A percentile compares a stretch with the other conserved stretches of the same genome.
Conservation (phyloP, 2,888 invertebrate species). For the Hirtodrosophila alboralis region DNA sequence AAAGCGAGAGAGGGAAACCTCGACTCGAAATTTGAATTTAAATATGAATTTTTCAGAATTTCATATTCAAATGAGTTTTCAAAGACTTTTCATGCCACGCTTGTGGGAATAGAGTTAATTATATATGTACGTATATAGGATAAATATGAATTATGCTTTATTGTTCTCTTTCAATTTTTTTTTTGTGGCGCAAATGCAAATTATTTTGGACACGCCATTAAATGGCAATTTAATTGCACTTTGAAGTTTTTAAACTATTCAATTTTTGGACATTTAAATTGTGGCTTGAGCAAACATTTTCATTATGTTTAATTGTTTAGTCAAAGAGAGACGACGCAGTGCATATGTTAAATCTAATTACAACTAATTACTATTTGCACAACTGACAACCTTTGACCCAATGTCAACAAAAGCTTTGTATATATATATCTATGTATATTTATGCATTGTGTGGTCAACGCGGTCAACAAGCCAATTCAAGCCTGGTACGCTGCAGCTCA, state of each 20-base stretch:
- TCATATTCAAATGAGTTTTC: slow-evolving; percentile 80
- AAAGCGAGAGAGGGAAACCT: too few species aligned
- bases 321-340: slow-evolving; percentile 19
- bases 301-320: slow-evolving; percentile 48
- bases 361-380: slow-evolving; percentile 78
- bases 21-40: slow-evolving; percentile 77
- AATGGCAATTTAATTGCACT: slow-evolving; percentile 50
- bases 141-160: slow-evolving; percentile 63
- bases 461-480: slow-evolving; percentile 70
- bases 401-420: slow-evolving; percentile 56
- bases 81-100: slow-evolving; percentile 65
- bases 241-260: slow-evolving; percentile 22
- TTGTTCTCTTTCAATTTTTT: slow-evolving; percentile 49
- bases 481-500: slow-evolving; percentile 38
- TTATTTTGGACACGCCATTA: slow-evolving; percentile 55
- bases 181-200: slow-evolving; percentile 44
- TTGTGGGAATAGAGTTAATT: slow-evolving; percentile 71
- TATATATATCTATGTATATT: slow-evolving; percentile 17
- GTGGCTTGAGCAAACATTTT: slow-evolving; percentile 37
- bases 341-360: slow-evolving; percentile 70
- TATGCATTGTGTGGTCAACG: slow-evolving; percentile 33
- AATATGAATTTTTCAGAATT: slow-evolving; percentile 68
- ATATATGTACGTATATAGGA: slow-evolving; percentile 38
- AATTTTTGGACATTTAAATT: slow-evolving; percentile 19
- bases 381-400: slow-evolving; percentile 77